These are phyloP conservation scores for Pristionchus pacificus DNA, from an alignment of 1,140 invertebrate genomes.

Conservation along the genomic window DNA sequence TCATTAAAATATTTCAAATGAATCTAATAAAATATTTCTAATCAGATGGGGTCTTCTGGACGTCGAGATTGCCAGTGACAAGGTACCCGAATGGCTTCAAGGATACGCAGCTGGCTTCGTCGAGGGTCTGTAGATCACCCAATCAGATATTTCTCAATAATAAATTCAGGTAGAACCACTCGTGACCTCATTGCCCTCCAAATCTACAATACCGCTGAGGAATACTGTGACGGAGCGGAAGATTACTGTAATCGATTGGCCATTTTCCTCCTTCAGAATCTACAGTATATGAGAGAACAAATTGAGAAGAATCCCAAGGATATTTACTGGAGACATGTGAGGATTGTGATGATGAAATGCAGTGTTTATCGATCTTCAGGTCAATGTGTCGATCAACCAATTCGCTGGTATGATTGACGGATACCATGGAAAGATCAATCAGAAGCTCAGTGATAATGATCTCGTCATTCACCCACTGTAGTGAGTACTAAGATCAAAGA, in stretches of 20 bases:
- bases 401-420: constrained; percentile 38
- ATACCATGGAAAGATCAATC: constrained; percentile 66
- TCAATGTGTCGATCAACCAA: constrained; percentile 32
- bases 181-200: constrained; percentile 76
- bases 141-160: not conserved
- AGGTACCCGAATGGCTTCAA: constrained; percentile 69
- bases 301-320: constrained; percentile 63
- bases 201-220: constrained; percentile 72
- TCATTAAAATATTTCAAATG: not conserved
- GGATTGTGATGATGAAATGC: not conserved
- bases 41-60: constrained; percentile 74
- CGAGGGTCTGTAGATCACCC: constrained; percentile 66
- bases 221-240: constrained; percentile 68
- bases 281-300: constrained; percentile 65
- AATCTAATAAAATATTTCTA: not conserved
- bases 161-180: constrained; percentile 64
- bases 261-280: constrained; percentile 68
- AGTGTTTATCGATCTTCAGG: not conserved
- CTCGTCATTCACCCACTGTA: constrained; percentile 53
- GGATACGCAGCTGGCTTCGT: constrained; percentile 82
- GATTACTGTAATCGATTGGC: constrained; percentile 70
- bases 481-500: constrained; percentile 1
- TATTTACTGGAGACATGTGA: constrained; percentile 77
- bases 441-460: constrained; percentile 67
- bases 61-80: constrained; percentile 67